Evolutionary conservation across 1,140 invertebrate genomes (phyloP).

Genomic region (Teleopsis dalmanni): DNA sequence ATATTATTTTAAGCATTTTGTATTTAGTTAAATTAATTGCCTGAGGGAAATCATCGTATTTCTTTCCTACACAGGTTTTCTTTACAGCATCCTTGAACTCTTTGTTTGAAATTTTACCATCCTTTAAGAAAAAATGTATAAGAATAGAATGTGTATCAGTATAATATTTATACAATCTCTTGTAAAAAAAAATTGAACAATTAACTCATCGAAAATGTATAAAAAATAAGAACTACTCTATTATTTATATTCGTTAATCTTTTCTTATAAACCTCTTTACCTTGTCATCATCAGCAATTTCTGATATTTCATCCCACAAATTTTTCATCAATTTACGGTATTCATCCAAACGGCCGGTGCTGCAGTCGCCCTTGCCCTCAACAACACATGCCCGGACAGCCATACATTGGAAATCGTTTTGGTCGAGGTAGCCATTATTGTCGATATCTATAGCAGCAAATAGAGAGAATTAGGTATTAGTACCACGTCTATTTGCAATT

Average conservation of each 20-base stretch:
- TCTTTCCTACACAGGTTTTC: conserved; percentile 68
- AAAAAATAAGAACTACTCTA: not conserved
- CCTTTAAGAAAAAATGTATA: conserved; percentile 49
- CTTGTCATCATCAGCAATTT: conserved; percentile 78
- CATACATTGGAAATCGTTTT: conserved; percentile 73
- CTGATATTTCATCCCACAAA: conserved; percentile 75
- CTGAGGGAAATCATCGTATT: conserved; percentile 71
- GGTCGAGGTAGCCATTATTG: conserved; percentile 71
- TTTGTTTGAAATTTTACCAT: conserved; percentile 68
- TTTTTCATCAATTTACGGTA: conserved; percentile 74
- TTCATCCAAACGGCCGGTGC: conserved; percentile 57
- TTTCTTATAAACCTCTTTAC: conserved; percentile 46
- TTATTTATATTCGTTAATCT: not conserved
- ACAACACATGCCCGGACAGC: conserved; percentile 70
- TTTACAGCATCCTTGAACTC: conserved; percentile 76
- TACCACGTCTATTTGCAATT: too few species aligned
- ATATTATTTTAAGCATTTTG: not conserved
- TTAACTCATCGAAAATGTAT: not conserved
- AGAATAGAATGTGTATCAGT: not conserved
- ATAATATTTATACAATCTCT: not conserved
- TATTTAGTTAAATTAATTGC: conserved; percentile 34
- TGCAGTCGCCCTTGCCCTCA: conserved; percentile 73
- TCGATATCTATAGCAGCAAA: conserved; percentile 61
- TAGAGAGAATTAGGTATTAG: not conserved
- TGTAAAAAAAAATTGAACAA: too few species aligned